These are phyloP conservation scores for Phalloptychus januarius DNA, from an alignment of 2,797 vertebrate species.

Conservation along the genomic window DNA sequence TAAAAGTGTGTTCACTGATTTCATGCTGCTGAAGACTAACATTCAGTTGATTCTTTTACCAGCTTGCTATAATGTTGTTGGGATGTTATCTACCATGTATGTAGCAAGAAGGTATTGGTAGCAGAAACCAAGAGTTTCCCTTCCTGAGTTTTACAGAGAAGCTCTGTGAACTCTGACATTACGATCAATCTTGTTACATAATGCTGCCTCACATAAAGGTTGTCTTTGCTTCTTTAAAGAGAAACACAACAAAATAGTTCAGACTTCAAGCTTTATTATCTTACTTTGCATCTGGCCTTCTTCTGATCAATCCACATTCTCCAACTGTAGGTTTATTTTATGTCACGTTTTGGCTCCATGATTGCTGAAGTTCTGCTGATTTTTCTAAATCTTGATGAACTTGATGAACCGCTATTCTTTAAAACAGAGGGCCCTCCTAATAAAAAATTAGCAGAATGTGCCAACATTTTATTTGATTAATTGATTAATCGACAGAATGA, in stretches of 20 bases:
- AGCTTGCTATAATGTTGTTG: slow-evolving; percentile 34
- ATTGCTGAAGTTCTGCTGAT: neutral
- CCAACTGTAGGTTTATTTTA: neutral
- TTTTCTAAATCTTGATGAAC: neutral
- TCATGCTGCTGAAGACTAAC: slow-evolving; percentile 9
- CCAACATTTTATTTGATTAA: neutral
- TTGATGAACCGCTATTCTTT: neutral
- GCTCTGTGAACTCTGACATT: slow-evolving; percentile 8
- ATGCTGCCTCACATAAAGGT: slow-evolving; percentile 12
- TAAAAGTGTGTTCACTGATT: slow-evolving; percentile 8
- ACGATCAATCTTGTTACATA: slow-evolving; percentile 2
- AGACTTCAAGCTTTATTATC: neutral
- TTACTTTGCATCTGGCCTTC: neutral
- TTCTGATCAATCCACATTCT: neutral
- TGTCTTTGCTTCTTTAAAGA: neutral
- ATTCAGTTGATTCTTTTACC: neutral
- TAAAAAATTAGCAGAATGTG: neutral
- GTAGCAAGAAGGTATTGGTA: neutral
- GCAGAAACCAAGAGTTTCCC: neutral
- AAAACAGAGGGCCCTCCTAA: neutral
- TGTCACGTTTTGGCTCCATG: neutral
- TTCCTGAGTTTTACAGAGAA: slow-evolving; percentile 1
- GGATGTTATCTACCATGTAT: slow-evolving; percentile 9
- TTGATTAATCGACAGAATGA: neutral
- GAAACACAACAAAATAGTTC: neutral